phyloP scores from a whole-genome alignment of 1,140 invertebrate species.

The Watersipora subatra region DNA sequence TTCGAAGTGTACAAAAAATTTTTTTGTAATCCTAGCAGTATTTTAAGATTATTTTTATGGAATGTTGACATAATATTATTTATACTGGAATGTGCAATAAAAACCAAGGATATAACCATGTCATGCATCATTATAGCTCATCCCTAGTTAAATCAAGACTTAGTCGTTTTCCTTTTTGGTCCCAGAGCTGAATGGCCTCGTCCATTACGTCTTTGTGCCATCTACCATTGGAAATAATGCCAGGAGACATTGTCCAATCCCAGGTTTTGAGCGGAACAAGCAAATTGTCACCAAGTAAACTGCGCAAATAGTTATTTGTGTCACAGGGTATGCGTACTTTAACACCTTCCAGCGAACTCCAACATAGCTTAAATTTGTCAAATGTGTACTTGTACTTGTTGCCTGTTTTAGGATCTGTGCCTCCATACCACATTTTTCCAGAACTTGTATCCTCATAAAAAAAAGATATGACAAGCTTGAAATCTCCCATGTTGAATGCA shows the following conservation, averaged over 20 bases:
- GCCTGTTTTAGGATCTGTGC: constrained; percentile 46
- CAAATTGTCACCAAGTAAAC: constrained; percentile 50
- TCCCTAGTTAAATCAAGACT: not conserved
- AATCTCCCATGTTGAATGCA: constrained; percentile 43
- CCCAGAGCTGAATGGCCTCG: constrained; percentile 43
- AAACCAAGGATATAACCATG: too few species aligned
- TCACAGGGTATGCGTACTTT: constrained; percentile 48
- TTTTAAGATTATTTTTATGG: too few species aligned
- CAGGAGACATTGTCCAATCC: constrained; percentile 51
- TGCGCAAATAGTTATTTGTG: constrained; percentile 44
- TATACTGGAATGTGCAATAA: too few species aligned
- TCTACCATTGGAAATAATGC: constrained; percentile 45
- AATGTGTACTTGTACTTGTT: constrained; percentile 51
- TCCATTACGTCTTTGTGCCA: constrained; percentile 45
- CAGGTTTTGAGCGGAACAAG: constrained; percentile 42
- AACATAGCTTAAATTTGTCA: constrained; percentile 46
- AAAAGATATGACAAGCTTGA: constrained; percentile 50
- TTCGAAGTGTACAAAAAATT: too few species aligned
- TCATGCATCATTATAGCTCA: too few species aligned
- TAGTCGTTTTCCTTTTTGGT: constrained; percentile 5
- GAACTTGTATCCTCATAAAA: constrained; percentile 43
- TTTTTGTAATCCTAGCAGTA: too few species aligned
- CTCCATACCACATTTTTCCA: constrained; percentile 48
- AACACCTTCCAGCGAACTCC: constrained; percentile 47
- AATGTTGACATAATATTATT: too few species aligned